Evolutionary conservation across 2,113 vertebrate genomes (phyloP), one percentile per base, ranked within the genome.

Genomic region (Perccottus glenii): DNA sequence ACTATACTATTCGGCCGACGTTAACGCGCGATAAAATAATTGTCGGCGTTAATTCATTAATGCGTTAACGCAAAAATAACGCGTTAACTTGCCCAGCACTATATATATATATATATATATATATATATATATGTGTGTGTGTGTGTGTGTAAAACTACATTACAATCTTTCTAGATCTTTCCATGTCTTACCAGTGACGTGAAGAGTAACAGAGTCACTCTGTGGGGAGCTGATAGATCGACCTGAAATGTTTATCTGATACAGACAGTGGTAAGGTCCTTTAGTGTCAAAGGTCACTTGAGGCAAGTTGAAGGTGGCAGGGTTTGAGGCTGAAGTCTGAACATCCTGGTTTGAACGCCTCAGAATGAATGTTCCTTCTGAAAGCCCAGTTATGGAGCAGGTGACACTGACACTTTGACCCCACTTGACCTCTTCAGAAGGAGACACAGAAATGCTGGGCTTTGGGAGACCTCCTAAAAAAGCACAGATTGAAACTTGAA

Each of bases 251-350:
- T 0, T 51, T 14, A 0, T 66, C 42, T 48, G 2, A 45, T 66
- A 63, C 35, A 46, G 35, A 63, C 79, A 81, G 47, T 11, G 14
- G 49, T 79, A 79, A 70, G 45, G 49, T 40, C 9, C 5, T 4
- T 9, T 9, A 38, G 14, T 36, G 33, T 55, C 33, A n/a, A 36
- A 36, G 6, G 52, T 55, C 33, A 65, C 72, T 11, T 35, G 0
- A 0, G 2, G 0, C 2, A 73, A 42, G 0, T 0, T 45, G 61
- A 77, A 81, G 0, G 51, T 40, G 1, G 45, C 36, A 8, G 42
- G 46, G 27, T 55, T 63, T 2, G 38, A 49, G 38, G 19, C 8
- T 5, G 44, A 45, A 4, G 8, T 59, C 16, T 36, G 33, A 33
- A 53, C 51, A 35, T 53, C 51, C 10, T 7, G 51, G 12, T 14